These are phyloP conservation scores for Butastur rufipennis DNA, from an alignment of 2,113 vertebrate genomes.

Conservation along the genomic window DNA sequence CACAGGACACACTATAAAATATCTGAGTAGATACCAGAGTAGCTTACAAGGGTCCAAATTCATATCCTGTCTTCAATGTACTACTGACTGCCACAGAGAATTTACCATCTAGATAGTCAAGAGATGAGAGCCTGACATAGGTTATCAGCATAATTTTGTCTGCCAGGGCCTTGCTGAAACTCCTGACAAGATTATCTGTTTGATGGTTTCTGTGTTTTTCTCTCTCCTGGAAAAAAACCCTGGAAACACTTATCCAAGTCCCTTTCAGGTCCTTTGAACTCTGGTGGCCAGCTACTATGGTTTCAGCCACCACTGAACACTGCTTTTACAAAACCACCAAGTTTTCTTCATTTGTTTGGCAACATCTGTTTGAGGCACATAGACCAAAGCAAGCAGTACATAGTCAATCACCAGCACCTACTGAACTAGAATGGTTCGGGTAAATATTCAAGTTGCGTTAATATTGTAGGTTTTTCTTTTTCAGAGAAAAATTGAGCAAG, in stretches of 20 bases:
- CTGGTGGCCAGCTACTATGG: rapidly evolving
- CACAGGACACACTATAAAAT: background rate
- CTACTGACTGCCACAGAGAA: background rate
- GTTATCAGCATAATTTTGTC: background rate
- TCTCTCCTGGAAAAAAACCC: too few relatives aligned
- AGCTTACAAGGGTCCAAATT: background rate
- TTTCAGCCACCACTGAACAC: background rate
- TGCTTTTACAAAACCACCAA: background rate
- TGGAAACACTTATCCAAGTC: background rate
- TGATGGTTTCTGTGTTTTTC: background rate
- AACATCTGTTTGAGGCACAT: background rate
- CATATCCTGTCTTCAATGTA: too few relatives aligned
- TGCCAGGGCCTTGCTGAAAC: background rate
- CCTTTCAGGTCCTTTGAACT: background rate
- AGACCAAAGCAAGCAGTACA: background rate
- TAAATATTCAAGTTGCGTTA: background rate
- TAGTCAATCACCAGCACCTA: background rate
- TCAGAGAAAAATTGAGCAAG: background rate
- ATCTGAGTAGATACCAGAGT: rapidly evolving
- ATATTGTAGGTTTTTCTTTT: background rate
- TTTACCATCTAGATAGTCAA: background rate
- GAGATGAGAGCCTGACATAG: background rate
- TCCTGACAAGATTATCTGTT: background rate
- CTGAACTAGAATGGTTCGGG: background rate
- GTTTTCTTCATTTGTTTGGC: background rate